Conservation (phyloP, 2,888 invertebrate genomes). For the Lasioglossum oenotherae region DNA sequence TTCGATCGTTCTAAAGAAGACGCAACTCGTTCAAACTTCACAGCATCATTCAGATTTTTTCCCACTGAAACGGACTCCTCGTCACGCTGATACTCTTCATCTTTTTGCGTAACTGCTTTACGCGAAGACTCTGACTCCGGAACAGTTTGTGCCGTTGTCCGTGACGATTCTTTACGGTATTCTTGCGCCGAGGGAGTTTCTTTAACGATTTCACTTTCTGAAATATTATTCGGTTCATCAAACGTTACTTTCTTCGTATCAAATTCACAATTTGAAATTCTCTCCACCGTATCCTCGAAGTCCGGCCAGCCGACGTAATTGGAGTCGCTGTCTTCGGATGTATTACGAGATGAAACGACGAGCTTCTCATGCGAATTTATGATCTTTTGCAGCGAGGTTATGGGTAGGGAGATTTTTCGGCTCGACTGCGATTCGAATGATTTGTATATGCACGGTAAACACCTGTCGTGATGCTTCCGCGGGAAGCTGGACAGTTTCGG, state of each 20-base stretch:
- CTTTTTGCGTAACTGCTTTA: conserved; percentile 1
- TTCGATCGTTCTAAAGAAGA: conserved; percentile 71
- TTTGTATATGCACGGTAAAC: conserved; percentile 78
- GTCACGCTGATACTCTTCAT: conserved; percentile 1
- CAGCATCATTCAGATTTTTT: conserved; percentile 36
- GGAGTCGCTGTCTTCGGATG: conserved; percentile 52
- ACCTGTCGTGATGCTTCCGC: conserved; percentile 76
- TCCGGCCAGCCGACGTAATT: conserved; percentile 51
- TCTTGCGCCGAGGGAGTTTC: not conserved
- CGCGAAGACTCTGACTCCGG: conserved; percentile 2
- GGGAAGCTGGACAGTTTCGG: conserved; percentile 74
- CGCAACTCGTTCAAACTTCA: conserved; percentile 61
- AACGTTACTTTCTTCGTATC: conserved; percentile 27
- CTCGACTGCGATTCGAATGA: conserved; percentile 40
- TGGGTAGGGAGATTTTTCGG: conserved; percentile 36
- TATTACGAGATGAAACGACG: not conserved
- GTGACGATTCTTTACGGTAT: not conserved
- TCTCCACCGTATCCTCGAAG: not conserved
- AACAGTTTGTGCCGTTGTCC: not conserved
- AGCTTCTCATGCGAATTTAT: not conserved
- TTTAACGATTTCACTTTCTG: not conserved
- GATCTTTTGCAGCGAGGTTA: conserved; percentile 25
- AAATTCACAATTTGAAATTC: conserved; percentile 2
- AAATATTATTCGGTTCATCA: not conserved
- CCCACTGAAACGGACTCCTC: not conserved